phyloP scores from a whole-genome alignment of 2,113 vertebrate species.

The Junco hyemalis region DNA sequence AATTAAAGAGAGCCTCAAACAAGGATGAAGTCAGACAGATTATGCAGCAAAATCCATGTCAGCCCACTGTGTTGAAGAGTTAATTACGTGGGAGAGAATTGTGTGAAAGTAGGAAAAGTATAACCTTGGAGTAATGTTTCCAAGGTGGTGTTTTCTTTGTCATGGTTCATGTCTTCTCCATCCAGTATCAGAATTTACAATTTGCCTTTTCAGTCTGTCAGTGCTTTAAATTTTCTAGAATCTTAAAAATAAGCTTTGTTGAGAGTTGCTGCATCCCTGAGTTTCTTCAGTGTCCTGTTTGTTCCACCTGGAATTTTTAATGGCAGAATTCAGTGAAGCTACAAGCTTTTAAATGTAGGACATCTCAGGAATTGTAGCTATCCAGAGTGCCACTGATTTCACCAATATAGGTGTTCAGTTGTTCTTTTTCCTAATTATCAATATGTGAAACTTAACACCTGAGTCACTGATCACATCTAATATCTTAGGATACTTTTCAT shows the following conservation, averaged over 20 bases:
- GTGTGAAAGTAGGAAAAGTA: neutral
- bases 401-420: neutral
- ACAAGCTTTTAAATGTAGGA: neutral
- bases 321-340: neutral
- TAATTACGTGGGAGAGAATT: neutral
- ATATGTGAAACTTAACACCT: neutral
- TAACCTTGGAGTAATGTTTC: neutral
- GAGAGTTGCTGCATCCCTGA: neutral
- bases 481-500: neutral
- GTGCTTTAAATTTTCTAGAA: neutral
- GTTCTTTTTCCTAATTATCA: neutral
- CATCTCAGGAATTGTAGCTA: neutral
- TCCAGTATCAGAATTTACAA: neutral
- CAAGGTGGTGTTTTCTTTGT: neutral
- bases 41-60: neutral
- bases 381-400: neutral
- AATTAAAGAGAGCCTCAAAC: neutral
- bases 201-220: neutral
- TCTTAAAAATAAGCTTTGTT: neutral
- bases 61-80: neutral
- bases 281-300: neutral
- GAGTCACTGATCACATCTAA: neutral
- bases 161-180: neutral
- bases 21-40: neutral
- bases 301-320: neutral